Evolutionary conservation across 2,113 vertebrate species (phyloP).

Genomic region (Acrocephalus arundinaceus): DNA sequence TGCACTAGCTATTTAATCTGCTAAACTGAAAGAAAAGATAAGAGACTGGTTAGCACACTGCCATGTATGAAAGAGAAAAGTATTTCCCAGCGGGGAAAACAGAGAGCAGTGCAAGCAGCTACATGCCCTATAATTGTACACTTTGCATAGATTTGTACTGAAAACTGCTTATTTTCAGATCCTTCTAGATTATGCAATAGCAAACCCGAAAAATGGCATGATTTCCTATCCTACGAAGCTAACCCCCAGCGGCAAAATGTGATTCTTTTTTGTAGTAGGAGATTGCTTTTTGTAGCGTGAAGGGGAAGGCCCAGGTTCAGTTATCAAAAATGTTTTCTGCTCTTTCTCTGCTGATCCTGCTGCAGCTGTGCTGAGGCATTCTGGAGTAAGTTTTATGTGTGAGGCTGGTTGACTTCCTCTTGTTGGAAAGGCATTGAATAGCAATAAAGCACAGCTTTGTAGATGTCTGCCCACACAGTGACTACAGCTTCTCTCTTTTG

Average conservation of each 20-base stretch:
- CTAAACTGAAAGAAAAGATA: neutral
- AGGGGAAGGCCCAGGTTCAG: neutral
- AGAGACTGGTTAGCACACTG: neutral
- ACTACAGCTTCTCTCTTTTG: neutral
- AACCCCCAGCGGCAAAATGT: neutral
- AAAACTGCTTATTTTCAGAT: neutral
- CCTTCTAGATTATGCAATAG: neutral
- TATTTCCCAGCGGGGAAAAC: neutral
- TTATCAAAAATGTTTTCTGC: neutral
- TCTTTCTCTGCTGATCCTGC: neutral
- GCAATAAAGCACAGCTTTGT: conserved; percentile 44
- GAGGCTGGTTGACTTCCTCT: conserved; percentile 22
- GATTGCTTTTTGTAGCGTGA: neutral
- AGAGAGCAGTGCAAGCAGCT: neutral
- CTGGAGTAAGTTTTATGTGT: neutral
- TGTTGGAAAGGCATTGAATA: neutral
- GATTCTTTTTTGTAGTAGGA: neutral
- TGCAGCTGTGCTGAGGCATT: neutral
- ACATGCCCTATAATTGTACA: neutral
- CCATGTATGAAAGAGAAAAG: neutral
- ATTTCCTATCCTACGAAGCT: neutral
- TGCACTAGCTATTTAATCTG: neutral
- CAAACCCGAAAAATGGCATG: neutral
- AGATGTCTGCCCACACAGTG: conserved; percentile 18
- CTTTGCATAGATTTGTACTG: neutral